Evolutionary conservation across 2,113 vertebrate genomes (phyloP).

Genomic region (Pelobates fuscus): DNA sequence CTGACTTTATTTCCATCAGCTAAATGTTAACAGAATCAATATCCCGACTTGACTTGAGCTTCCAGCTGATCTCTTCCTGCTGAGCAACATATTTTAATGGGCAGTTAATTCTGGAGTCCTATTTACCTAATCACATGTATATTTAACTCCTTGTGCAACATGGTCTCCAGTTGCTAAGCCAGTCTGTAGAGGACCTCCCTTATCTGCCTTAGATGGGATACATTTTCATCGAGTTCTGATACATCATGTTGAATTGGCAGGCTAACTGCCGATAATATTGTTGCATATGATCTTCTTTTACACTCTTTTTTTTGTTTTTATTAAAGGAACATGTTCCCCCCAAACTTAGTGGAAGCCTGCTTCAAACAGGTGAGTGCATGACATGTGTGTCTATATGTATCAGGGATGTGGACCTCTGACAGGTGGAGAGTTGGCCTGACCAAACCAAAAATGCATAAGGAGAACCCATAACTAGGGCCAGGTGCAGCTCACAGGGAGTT

Average conservation of each 20-base stretch:
- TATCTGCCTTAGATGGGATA: too few species aligned
- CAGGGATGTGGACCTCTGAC: too few species aligned
- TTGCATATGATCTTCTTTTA: too few species aligned
- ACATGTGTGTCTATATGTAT: not conserved
- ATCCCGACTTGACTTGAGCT: not conserved
- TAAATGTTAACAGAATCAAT: not conserved
- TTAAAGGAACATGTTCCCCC: conserved; percentile 96
- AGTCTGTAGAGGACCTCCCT: too few species aligned
- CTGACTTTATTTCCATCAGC: not conserved
- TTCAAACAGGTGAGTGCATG: conserved; percentile 89
- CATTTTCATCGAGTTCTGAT: too few species aligned
- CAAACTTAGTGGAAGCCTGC: conserved; percentile 94
- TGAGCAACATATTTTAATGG: not conserved
- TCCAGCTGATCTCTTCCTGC: conserved; percentile 3
- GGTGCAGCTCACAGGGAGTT: too few species aligned
- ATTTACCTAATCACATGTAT: not conserved
- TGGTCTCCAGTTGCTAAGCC: too few species aligned
- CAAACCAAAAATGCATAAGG: too few species aligned
- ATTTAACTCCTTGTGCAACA: not conserved
- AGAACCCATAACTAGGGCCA: too few species aligned
- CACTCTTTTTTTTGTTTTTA: conserved; percentile 40
- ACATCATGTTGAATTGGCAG: too few species aligned
- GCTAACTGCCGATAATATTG: too few species aligned
- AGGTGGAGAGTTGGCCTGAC: too few species aligned
- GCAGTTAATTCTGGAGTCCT: not conserved